These are phyloP conservation scores for Tetrax tetrax DNA, from an alignment of 2,113 vertebrate genomes.

Conservation along the genomic window DNA sequence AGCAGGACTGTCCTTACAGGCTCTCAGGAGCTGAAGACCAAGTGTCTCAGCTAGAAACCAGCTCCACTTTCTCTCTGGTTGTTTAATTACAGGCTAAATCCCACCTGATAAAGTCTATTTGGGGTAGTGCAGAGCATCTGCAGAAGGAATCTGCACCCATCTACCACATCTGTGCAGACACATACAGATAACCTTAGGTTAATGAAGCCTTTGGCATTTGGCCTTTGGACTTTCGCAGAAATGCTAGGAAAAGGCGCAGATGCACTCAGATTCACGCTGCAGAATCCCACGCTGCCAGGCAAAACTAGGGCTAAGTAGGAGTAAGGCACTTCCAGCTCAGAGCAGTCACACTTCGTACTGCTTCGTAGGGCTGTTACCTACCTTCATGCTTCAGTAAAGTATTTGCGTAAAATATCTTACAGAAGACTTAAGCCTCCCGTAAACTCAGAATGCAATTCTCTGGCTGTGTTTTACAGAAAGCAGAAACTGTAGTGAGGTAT, in stretches of 20 bases:
- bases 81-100: background rate
- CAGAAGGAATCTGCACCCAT: background rate
- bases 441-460: background rate
- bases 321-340: background rate
- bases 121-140: background rate
- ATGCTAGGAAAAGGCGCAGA: background rate
- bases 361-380: background rate
- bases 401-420: background rate
- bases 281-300: background rate
- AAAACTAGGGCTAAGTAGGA: background rate
- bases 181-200: background rate
- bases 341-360: background rate
- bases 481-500: background rate
- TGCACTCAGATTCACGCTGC: background rate
- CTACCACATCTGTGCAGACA: background rate
- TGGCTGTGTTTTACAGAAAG: background rate
- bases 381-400: background rate
- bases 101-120: background rate
- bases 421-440: background rate
- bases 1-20: background rate
- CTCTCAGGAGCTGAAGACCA: background rate
- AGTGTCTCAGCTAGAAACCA: background rate
- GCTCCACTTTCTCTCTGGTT: background rate
- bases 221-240: background rate
- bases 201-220: background rate